Base-by-base conservation (phyloP, 2,888 invertebrate genomes). In the Hyppa rectilinea region DNA sequence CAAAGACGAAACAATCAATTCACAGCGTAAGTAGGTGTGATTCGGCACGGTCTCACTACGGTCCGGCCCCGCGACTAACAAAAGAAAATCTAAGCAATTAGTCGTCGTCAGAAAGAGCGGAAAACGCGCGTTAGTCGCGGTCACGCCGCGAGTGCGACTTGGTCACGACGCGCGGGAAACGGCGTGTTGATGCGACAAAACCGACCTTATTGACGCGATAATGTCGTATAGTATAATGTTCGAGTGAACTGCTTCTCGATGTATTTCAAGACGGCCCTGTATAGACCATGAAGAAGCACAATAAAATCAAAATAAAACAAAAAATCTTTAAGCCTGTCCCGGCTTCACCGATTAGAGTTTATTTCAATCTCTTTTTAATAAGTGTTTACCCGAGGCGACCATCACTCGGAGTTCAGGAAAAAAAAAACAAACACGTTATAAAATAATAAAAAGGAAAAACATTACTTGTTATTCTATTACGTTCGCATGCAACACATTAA, bases 81-180 rank as follows among this genome's bases (percentile, higher is more conserved):
- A 95, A 95, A 95, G 95, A 94, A 96, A 95, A 95, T 95, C 95
- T 95, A 94, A 95, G 95, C 95, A 96, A 96, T 96, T 96, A 96
- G 95, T 95, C 95, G 95, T 92, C 95, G 95, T 92, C 94, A 92
- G 95, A 94, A 96, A 96, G 95, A 95, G 95, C 95, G 95, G 95
- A 95, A 96, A 95, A 96, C 95, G 90, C 93, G 95, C 89, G 92
- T 96, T 96, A 92, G 95, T 89, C 88, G 91, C 95, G 95, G 95
- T 95, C 95, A 95, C 93, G 94, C 89, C 89, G 91, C 90, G 87
- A 85, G 84, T 87, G 88, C 90, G 90, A 82, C 86, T 90, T 91
- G 84, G 88, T 87, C 94, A 93, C 93, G 92, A 87, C 87, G 85
- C 85, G 81, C 84, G 82, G 86, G 83, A 78, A 82, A 71, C 74